Evolutionary conservation across 2,797 vertebrate genomes (phyloP).

Genomic region (Heliangelus exortis): DNA sequence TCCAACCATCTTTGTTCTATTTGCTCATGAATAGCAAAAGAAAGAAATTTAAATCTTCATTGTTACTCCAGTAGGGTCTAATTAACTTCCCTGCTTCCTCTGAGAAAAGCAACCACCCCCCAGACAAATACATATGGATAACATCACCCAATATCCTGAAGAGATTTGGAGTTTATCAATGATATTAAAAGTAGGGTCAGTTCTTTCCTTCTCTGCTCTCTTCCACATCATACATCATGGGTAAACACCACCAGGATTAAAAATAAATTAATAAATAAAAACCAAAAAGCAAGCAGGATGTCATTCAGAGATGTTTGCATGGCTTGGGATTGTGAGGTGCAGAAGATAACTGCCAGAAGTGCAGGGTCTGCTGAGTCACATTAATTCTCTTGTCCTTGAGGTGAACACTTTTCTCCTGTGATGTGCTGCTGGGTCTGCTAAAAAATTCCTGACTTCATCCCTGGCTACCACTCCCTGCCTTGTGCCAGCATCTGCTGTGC

Average conservation of each 20-base stretch:
- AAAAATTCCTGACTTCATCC: not conserved
- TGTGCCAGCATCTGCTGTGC: not conserved
- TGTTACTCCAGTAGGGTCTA: slow-evolving; percentile 40
- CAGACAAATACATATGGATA: slow-evolving; percentile 3
- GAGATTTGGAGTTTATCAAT: not conserved
- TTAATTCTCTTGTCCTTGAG: not conserved
- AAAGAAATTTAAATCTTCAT: slow-evolving; percentile 40
- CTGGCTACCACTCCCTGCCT: not conserved
- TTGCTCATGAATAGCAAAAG: slow-evolving; percentile 36
- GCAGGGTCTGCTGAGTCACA: not conserved
- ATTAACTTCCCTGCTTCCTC: slow-evolving; percentile 53
- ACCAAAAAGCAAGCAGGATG: not conserved
- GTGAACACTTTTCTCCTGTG: not conserved
- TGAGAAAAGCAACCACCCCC: slow-evolving; percentile 18
- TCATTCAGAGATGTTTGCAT: not conserved
- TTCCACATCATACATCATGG: not conserved
- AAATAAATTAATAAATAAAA: not conserved
- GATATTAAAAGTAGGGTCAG: not conserved
- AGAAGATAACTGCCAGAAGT: not conserved
- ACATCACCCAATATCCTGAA: slow-evolving; percentile 51
- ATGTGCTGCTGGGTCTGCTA: not conserved
- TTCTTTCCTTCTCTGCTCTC: not conserved
- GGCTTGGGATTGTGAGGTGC: not conserved
- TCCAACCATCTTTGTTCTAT: not conserved
- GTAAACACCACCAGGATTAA: not conserved